Evolutionary conservation across 1,140 invertebrate genomes (phyloP).

Genomic region (Leguminivora glycinivorella): DNA sequence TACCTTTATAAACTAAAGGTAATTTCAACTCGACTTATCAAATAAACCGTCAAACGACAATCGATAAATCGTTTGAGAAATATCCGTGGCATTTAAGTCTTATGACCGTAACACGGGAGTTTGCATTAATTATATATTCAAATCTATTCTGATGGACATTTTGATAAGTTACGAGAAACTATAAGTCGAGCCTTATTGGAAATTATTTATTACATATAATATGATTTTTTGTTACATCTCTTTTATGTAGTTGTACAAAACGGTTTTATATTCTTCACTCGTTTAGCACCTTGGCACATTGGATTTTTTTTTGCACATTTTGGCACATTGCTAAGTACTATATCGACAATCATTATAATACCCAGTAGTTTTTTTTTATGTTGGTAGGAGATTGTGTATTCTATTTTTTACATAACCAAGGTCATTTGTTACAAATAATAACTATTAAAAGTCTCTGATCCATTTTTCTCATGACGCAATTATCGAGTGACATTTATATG

Average conservation of each 20-base stretch:
- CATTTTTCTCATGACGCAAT: constrained; percentile 9
- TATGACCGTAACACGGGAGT: constrained; percentile 1
- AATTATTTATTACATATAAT: not conserved
- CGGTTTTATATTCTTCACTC: too few relatives aligned
- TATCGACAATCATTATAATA: too few relatives aligned
- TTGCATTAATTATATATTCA: constrained; percentile 7
- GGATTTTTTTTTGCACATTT: too few relatives aligned
- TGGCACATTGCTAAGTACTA: too few relatives aligned
- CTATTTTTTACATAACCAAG: not conserved
- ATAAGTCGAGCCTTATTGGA: not conserved
- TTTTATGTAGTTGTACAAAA: not conserved
- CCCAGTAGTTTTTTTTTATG: too few relatives aligned
- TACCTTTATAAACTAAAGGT: not conserved
- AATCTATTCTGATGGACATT: not conserved
- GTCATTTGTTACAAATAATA: not conserved
- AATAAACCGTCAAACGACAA: constrained; percentile 1
- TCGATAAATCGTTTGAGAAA: constrained; percentile 1
- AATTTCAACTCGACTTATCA: not conserved
- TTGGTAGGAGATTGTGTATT: not conserved
- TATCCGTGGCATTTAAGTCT: not conserved
- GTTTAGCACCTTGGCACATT: too few relatives aligned
- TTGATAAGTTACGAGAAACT: not conserved
- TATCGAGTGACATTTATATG: not conserved
- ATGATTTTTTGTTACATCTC: not conserved
- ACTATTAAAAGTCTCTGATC: not conserved